Base-by-base conservation (phyloP, 1,140 invertebrate species). In the Heliconius hewitsoni region DNA sequence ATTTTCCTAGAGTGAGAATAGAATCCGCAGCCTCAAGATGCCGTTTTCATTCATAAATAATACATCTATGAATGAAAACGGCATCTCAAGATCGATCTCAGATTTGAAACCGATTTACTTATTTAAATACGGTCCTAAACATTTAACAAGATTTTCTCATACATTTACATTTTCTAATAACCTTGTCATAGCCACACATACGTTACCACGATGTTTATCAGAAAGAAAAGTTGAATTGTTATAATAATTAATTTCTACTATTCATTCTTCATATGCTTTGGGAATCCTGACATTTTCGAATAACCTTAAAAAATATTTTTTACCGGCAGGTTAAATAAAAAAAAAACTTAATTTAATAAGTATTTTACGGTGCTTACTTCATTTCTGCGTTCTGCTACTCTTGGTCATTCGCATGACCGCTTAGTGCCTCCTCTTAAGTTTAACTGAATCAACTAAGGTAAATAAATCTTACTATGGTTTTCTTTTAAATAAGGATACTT, bases 161-260 rank as follows among this genome's bases (percentile, higher is more conserved):
- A 30, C 27, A 66, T 30, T 30, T 66, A 66, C 27, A 66, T 66
- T 66, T 66, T 66, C 23, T 66, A 66, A 27, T 66, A 66, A 30
- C 3, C 9, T 66, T 8, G 3, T 23, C 13, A 18, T 66, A 66
- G 13, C 9, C 27, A 66, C 23, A 66, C 9, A 23, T 23, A 2
- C 34, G 34, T 66, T 66, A 30, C 60, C 60, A 66, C 60, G 60
- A 66, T 66, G 60, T 30, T 60, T 60, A 66, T 66, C 60, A 66
- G 1, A 30, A 5, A 16, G 23, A 66, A 11, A 30, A 66, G 60
- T 30, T 66, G 13, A 27, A 13, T 66, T 66, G 13, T 66, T 66
- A 66, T 66, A 27, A 66, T 66, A 66, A 66, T 6, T 27, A 27
- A 66, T 6, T 66, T 66, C 60, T 66, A 30, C 11, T 27, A 57